Evolutionary conservation across 2,888 invertebrate species (phyloP), one percentile per base, ranked within the genome.

Genomic region (Cataglyphis albicans): DNA sequence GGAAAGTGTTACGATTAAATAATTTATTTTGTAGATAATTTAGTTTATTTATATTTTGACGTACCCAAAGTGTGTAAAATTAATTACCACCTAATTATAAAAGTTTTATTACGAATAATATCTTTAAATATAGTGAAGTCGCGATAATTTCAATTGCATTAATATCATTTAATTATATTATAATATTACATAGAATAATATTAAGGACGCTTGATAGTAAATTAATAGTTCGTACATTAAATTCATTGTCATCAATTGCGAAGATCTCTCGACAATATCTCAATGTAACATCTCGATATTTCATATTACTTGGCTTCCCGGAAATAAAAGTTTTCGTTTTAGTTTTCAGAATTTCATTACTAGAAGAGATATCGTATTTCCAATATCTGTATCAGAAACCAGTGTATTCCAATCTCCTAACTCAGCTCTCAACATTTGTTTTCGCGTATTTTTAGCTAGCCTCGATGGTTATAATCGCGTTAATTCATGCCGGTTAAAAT

Each of bases 291-390:
- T 35, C 64, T 35, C 32, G 41, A 41, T 41, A 55, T 55, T 48
- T 32, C 1, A 9, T 63, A 63, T 48, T 21, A 21, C n/a, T 52
- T 76, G 52, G 29, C 25, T 65, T 52, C 12, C 4, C 67, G n/a
- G n/a, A 76, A 76, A 67, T 76, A 76, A n/a, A 38, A 38, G 2
- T 59, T 59, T 59, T 38, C n/a, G n/a, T 67, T 64, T n/a, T 41
- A 55, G 7, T 52, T 52, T 52, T 52, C 3, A 3, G 7, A 1
- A 75, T 35, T 15, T 64, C 38, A 29, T 76, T 55, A 29, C 57
- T 35, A 35, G 12, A 52, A n/a, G 25, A 48, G 18, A 48, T 64
- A 52, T 44, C 35, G 64, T n/a, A 48, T 48, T 15, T 67, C 4
- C 29, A 38, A 55, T 55, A 55, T 35, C 32, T 63, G 25, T 52